phyloP scores from a whole-genome alignment of 2,797 vertebrate species.

The Salmo trutta region DNA sequence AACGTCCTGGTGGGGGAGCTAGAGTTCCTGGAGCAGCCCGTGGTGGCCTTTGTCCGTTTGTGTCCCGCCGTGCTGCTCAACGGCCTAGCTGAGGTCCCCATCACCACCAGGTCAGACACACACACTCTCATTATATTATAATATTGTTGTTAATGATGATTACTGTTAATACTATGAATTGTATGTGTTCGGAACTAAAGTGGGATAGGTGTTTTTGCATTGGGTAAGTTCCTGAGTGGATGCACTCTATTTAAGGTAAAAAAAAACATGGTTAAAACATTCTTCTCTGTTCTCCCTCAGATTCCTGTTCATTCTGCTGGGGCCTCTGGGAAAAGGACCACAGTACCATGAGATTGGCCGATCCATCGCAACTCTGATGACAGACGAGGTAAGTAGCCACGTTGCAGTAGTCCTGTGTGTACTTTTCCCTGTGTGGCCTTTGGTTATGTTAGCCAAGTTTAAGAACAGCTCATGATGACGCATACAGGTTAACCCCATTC shows the following conservation, averaged over 20 bases:
- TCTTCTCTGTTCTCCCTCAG: constrained; percentile 63
- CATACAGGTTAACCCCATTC: neutral
- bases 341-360: constrained; percentile 98
- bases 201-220: neutral
- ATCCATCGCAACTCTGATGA: constrained; percentile 97
- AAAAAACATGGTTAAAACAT: neutral
- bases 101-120: constrained; percentile 87
- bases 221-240: neutral
- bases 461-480: neutral
- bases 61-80: constrained; percentile 93
- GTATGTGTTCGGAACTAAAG: no score
- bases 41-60: constrained; percentile 94
- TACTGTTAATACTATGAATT: no score
- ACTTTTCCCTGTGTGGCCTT: neutral
- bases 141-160: neutral
- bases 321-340: constrained; percentile 92
- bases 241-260: neutral
- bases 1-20: constrained; percentile 97
- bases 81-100: constrained; percentile 94
- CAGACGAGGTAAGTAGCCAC: constrained; percentile 88
- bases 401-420: neutral
- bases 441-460: neutral
- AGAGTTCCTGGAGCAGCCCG: constrained; percentile 92
- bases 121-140: neutral
- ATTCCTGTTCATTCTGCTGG: constrained; percentile 97